Evolutionary conservation across 2,888 invertebrate species (phyloP).

Genomic region (Actias luna): DNA sequence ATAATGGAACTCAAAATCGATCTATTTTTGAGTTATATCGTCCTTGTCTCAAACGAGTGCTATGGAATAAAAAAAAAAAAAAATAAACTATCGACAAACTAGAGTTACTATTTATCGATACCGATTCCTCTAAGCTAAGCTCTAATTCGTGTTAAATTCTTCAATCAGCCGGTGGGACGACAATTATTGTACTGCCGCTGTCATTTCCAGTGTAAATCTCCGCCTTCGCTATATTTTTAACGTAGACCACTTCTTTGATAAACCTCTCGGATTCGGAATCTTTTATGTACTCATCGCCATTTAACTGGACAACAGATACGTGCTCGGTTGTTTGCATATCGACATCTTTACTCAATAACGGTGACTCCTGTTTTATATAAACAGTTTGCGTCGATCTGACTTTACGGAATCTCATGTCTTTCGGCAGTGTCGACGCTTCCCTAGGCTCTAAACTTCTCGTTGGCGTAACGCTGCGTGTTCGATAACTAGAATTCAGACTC

Average conservation of each 20-base stretch:
- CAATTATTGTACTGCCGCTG: slow-evolving; percentile 73
- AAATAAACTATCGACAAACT: not conserved
- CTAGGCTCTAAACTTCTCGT: slow-evolving; percentile 47
- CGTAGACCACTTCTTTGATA: slow-evolving; percentile 60
- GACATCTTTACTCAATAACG: slow-evolving; percentile 39
- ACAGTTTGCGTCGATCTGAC: slow-evolving; percentile 71
- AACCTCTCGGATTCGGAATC: slow-evolving; percentile 52
- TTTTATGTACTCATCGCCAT: slow-evolving; percentile 60
- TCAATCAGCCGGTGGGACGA: slow-evolving; percentile 75
- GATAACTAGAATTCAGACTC: slow-evolving; percentile 60
- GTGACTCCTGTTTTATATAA: slow-evolving; percentile 66
- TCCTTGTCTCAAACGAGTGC: no score
- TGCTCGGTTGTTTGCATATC: slow-evolving; percentile 58
- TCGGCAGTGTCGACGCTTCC: slow-evolving; percentile 68
- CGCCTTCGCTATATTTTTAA: slow-evolving; percentile 60
- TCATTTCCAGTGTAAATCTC: slow-evolving; percentile 63
- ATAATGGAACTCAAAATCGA: no score
- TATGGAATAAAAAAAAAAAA: no score
- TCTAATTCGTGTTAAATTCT: not conserved
- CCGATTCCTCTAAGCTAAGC: not conserved
- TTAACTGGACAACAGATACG: slow-evolving; percentile 67
- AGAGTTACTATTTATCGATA: slow-evolving; percentile 1
- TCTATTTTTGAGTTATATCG: no score
- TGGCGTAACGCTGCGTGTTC: slow-evolving; percentile 61
- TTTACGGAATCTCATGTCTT: slow-evolving; percentile 75